Evolutionary conservation across 2,113 vertebrate genomes (phyloP).

Genomic region (Cololabis saira): DNA sequence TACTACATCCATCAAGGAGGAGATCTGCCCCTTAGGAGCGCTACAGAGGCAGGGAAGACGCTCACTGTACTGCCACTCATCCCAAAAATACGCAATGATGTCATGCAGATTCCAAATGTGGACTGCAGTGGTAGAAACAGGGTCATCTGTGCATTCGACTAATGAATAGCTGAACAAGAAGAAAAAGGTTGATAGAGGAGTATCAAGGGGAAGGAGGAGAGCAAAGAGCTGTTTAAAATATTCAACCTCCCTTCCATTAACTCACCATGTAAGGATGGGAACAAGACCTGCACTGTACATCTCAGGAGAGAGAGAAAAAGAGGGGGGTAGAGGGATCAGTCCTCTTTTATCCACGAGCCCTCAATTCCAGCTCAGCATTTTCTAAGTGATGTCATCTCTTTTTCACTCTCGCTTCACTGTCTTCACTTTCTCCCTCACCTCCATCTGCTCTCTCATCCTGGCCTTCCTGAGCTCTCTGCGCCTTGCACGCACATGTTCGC

Average conservation of each 20-base stretch:
- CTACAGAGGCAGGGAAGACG: slow-evolving; percentile 35
- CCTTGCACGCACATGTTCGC: slow-evolving; percentile 54
- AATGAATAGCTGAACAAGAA: slow-evolving; percentile 66
- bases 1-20: slow-evolving; percentile 37
- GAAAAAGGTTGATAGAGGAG: slow-evolving; percentile 22
- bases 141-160: slow-evolving; percentile 78
- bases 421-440: slow-evolving; percentile 50
- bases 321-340: slow-evolving; percentile 47
- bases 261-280: slow-evolving; percentile 61
- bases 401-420: slow-evolving; percentile 56
- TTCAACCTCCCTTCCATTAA: slow-evolving; percentile 82
- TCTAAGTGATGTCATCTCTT: slow-evolving; percentile 76
- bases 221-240: slow-evolving; percentile 78
- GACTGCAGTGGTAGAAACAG: slow-evolving; percentile 72
- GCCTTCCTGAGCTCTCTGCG: slow-evolving; percentile 41
- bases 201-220: slow-evolving; percentile 48
- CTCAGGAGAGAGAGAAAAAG: slow-evolving; percentile 36
- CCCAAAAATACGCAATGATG: slow-evolving; percentile 77
- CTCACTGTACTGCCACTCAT: slow-evolving; percentile 50
- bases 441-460: slow-evolving; percentile 12
- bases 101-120: slow-evolving; percentile 70
- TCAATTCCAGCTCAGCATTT: slow-evolving; percentile 77
- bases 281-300: slow-evolving; percentile 73
- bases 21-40: slow-evolving; percentile 37
- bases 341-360: slow-evolving; percentile 65